phyloP scores from a whole-genome alignment of 2,113 vertebrate species.

The Catharus bicknelli region DNA sequence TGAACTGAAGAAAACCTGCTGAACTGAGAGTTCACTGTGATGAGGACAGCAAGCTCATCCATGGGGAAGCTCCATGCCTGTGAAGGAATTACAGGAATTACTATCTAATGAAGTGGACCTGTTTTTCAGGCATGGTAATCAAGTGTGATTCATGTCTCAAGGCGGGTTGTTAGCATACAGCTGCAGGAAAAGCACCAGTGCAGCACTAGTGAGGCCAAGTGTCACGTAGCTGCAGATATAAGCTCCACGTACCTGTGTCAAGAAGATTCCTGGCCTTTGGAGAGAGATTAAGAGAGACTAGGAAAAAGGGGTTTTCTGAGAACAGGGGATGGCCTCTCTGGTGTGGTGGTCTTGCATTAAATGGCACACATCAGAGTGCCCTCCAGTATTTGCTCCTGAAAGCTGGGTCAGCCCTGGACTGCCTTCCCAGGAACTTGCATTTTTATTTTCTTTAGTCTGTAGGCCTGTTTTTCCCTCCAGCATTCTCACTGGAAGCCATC shows the following conservation, averaged over 20 bases:
- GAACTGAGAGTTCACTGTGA: neutral
- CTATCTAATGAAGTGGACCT: neutral
- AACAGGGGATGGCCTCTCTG: neutral
- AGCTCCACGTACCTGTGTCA: neutral
- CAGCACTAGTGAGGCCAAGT: neutral
- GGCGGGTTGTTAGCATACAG: fast-evolving
- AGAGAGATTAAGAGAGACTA: neutral
- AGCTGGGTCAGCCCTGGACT: neutral
- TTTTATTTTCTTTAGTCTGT: neutral
- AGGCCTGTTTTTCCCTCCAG: neutral
- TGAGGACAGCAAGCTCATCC: neutral
- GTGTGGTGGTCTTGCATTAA: neutral
- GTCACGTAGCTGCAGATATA: fast-evolving
- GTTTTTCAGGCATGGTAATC: neutral
- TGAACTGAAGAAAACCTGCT: neutral
- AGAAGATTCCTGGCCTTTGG: neutral
- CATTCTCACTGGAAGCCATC: neutral
- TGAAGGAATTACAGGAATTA: neutral
- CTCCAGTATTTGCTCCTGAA: neutral
- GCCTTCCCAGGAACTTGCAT: neutral
- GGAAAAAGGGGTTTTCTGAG: neutral
- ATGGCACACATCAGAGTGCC: neutral
- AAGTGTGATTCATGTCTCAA: neutral
- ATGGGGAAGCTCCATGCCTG: neutral
- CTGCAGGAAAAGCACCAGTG: neutral